Evolutionary conservation across 2,888 invertebrate species (phyloP).

Genomic region (Phasia obesa): DNA sequence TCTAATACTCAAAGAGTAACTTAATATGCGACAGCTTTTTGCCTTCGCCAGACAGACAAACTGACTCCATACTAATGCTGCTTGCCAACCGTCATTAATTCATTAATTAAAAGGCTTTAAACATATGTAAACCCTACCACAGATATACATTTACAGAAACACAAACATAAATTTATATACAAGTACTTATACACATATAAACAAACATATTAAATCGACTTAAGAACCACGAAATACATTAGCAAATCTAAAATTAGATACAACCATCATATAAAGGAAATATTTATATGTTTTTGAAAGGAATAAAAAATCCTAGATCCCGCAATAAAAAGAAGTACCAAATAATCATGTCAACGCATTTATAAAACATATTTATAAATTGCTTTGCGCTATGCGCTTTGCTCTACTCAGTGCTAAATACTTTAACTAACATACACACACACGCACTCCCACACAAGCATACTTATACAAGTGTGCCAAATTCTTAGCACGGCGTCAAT

Average conservation of each 20-base stretch:
- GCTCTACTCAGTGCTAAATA: slow-evolving; percentile 25
- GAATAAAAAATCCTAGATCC: slow-evolving; percentile 10
- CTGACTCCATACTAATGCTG: slow-evolving; percentile 23
- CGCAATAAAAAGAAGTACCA: slow-evolving; percentile 21
- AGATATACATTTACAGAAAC: slow-evolving; percentile 2
- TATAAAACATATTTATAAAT: slow-evolving; percentile 67
- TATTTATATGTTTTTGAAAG: slow-evolving; percentile 19
- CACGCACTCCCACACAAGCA: neutral
- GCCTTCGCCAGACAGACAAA: neutral
- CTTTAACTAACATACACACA: slow-evolving; percentile 5
- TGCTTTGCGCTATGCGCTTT: slow-evolving; percentile 52
- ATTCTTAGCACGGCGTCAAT: slow-evolving; percentile 57
- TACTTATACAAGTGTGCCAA: slow-evolving; percentile 39
- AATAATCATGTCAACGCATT: slow-evolving; percentile 69
- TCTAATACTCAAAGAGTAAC: slow-evolving; percentile 39
- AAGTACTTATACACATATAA: neutral
- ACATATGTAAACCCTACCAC: slow-evolving; percentile 55
- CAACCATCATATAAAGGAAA: neutral
- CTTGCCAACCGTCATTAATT: slow-evolving; percentile 62
- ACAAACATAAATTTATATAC: neutral
- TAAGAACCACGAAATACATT: slow-evolving; percentile 56
- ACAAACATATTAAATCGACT: neutral
- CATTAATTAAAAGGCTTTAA: slow-evolving; percentile 69
- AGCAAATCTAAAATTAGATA: slow-evolving; percentile 41
- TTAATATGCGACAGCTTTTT: slow-evolving; percentile 6